Base-by-base conservation (phyloP, 2,888 invertebrate genomes). In the Rhaphigaster nebulosa region DNA sequence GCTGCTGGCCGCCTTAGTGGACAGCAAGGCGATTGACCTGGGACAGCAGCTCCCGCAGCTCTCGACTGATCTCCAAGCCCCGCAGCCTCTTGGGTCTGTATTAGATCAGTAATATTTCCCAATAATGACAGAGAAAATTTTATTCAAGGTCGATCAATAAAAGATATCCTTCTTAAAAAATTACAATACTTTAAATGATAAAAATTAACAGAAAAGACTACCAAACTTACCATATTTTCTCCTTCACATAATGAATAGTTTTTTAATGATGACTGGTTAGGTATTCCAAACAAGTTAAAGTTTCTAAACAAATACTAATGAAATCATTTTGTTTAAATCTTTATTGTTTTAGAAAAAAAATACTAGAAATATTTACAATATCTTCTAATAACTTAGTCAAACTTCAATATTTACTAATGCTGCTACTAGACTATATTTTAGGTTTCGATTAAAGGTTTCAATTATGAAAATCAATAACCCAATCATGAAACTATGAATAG, bases 21-120 rank as follows among this genome's bases (percentile, higher is more conserved):
- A 91, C 91, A 87, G 92, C 84, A 91, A 91, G 87, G 92, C 92
- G 23, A 56, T 92, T 1, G 92, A 92, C 50, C 88, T 90, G 50
- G 80, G 89, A 52, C 91, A 91, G 87, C 92, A 92, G 89, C 56
- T 90, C 76, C 90, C 80, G 13, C 90, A 90, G 38, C 84, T 90
- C 38, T 41, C 90, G 8, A 80, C 60, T 41, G 52, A 80, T 76
- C 76, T 87, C 41, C 90, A 90, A 87, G 84, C 90, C 1, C 90
- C 90, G n/a, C 80, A 90, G 54, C 90, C 90, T 38, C 29, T 87
- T 10, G 70, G 87, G 90, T 90, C 12, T 54, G 90, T 90, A 89
- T 70, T 3, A 70, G 26, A 60, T 60, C 60, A n/a, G n/a, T n/a
- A n/a, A 60, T 12, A 60, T 60, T 60, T 60, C 4, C 13, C 5